phyloP scores from a whole-genome alignment of 2,888 invertebrate species.

The Molorchus minor region DNA sequence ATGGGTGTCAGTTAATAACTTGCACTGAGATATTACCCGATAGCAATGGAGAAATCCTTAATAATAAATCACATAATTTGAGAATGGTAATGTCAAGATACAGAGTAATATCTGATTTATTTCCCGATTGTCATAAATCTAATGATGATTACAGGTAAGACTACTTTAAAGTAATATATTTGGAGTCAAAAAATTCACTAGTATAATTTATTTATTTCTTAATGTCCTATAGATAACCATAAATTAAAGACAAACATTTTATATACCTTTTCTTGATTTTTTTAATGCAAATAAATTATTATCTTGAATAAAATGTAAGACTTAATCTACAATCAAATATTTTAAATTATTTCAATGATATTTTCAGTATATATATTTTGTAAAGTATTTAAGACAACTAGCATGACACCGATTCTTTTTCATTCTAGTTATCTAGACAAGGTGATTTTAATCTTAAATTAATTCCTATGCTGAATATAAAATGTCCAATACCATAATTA shows the following conservation, averaged over 20 bases:
- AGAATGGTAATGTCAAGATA: too few relatives aligned
- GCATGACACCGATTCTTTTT: conserved; percentile 4
- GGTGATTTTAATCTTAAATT: conserved; percentile 5
- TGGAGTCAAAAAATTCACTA: too few relatives aligned
- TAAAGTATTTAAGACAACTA: background rate
- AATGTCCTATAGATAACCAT: background rate
- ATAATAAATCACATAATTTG: too few relatives aligned
- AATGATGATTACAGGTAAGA: too few relatives aligned
- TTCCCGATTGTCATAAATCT: too few relatives aligned
- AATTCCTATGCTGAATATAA: background rate
- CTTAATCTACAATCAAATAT: background rate
- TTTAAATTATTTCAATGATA: conserved; percentile 5
- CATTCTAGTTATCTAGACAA: conserved; percentile 18
- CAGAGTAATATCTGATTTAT: too few relatives aligned
- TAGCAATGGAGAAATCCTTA: too few relatives aligned
- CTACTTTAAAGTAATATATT: too few relatives aligned
- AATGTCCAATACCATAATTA: conserved; percentile 2
- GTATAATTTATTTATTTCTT: background rate
- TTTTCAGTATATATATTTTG: background rate
- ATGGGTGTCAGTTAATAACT: too few relatives aligned
- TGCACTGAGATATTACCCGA: too few relatives aligned
- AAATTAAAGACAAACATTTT: conserved; percentile 7
- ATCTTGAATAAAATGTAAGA: conserved; percentile 11
- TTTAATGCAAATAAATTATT: background rate
- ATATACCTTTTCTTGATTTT: background rate